Conservation (phyloP, 2,113 vertebrate genomes). For the Oceanites oceanicus region DNA sequence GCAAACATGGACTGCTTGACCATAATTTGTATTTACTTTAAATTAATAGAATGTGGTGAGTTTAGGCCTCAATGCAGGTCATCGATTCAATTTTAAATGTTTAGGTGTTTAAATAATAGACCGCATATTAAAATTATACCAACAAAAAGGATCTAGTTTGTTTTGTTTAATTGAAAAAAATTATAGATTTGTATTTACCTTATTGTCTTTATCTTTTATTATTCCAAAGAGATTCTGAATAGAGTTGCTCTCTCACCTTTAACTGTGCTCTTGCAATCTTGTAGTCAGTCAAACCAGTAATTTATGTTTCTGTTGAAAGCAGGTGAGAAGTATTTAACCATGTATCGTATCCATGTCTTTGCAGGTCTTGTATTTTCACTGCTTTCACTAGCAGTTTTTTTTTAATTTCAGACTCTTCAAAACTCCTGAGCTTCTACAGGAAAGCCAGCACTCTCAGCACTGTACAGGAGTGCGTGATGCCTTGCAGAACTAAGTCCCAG, state of each 20-base stretch:
- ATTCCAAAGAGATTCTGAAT: background rate
- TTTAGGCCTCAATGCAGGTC: background rate
- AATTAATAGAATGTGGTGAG: background rate
- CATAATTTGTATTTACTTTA: background rate
- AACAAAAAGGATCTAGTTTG: background rate
- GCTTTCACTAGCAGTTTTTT: background rate
- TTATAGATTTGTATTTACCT: background rate
- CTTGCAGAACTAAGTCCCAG: background rate
- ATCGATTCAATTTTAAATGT: background rate
- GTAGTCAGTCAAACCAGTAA: background rate
- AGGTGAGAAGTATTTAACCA: background rate
- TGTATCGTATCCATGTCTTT: background rate
- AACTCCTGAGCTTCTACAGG: background rate
- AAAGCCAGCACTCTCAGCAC: background rate
- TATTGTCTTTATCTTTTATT: background rate
- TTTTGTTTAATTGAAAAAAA: background rate
- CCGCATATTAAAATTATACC: background rate
- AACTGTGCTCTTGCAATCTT: background rate
- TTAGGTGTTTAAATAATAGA: background rate
- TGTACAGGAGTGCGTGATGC: rapidly evolving
- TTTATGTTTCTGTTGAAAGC: background rate
- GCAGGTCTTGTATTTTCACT: background rate
- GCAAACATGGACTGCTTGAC: background rate
- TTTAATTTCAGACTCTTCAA: background rate
- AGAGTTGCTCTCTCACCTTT: background rate